phyloP scores from a whole-genome alignment of 2,113 vertebrate species.

The Nesospiza acunhae region DNA sequence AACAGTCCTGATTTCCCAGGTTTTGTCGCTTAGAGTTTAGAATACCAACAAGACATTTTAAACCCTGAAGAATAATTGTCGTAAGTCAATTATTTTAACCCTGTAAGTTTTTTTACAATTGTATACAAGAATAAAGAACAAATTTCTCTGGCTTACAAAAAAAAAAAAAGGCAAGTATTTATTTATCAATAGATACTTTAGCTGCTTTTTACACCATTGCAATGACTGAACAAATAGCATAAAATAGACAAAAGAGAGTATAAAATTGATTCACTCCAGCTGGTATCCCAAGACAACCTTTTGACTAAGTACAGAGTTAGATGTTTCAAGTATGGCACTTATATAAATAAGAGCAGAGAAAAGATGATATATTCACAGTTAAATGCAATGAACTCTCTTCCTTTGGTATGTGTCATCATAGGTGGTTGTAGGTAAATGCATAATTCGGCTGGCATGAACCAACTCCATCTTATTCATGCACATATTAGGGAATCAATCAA shows the following conservation, averaged over 20 bases:
- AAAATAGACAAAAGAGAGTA: slow-evolving; percentile 66
- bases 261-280: slow-evolving; percentile 68
- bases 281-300: slow-evolving; percentile 65
- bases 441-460: slow-evolving; percentile 42
- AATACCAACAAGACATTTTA: slow-evolving; percentile 17
- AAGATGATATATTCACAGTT: slow-evolving; percentile 71
- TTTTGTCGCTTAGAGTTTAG: slow-evolving; percentile 21
- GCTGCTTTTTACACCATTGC: slow-evolving; percentile 67
- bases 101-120: neutral
- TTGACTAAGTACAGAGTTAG: slow-evolving; percentile 71
- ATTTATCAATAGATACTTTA: slow-evolving; percentile 68
- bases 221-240: slow-evolving; percentile 62
- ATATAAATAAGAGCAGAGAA: slow-evolving; percentile 74
- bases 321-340: slow-evolving; percentile 80
- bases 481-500: neutral
- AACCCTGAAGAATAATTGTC: slow-evolving; percentile 1
- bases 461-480: slow-evolving; percentile 50
- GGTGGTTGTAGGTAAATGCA: slow-evolving; percentile 50
- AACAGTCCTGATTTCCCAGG: neutral
- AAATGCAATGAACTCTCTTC: slow-evolving; percentile 73
- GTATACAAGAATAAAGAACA: slow-evolving; percentile 18
- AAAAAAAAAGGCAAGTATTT: slow-evolving; percentile 74
- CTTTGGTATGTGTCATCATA: slow-evolving; percentile 78
- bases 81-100: slow-evolving; percentile 15
- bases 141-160: slow-evolving; percentile 60